Evolutionary conservation across 2,113 vertebrate genomes (phyloP).

Genomic region (Orthonyx spaldingii): DNA sequence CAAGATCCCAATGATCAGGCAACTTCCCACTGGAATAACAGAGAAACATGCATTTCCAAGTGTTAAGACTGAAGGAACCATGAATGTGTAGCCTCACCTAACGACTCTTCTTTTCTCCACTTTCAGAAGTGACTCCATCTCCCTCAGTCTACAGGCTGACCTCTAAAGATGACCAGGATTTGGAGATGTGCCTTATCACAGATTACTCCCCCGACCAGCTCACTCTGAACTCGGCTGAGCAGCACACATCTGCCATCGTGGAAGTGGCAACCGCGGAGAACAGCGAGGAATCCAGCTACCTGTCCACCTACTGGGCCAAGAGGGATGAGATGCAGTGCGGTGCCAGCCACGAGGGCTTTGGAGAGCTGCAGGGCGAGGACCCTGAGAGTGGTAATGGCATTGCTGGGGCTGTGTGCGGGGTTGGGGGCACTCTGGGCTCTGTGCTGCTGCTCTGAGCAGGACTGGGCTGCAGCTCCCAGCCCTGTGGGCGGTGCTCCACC

Average conservation of each 20-base stretch:
- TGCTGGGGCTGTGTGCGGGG: neutral
- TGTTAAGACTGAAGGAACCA: neutral
- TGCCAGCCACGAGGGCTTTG: neutral
- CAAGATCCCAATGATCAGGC: neutral
- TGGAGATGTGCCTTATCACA: constrained; percentile 61
- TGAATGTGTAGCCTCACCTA: neutral
- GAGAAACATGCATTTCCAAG: neutral
- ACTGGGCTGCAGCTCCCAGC: neutral
- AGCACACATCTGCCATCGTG: neutral
- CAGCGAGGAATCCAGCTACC: neutral
- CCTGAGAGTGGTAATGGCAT: constrained; percentile 29
- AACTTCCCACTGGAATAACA: neutral
- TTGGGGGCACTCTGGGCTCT: neutral
- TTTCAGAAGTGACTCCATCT: constrained; percentile 1
- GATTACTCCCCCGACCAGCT: constrained; percentile 3
- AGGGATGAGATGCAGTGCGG: neutral
- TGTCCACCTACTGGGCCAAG: constrained; percentile 29
- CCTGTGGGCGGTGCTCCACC: neutral
- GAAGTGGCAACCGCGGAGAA: neutral
- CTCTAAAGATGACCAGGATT: neutral
- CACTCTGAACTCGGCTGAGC: rapidly evolving
- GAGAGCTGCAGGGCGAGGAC: neutral
- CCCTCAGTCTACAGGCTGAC: constrained; percentile 49
- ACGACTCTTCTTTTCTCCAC: neutral
- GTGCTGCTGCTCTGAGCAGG: neutral